A percentile compares a stretch with the other conserved stretches of the same genome.
phyloP scores from a whole-genome alignment of 2,113 vertebrate species.

The Myodes glareolus region DNA sequence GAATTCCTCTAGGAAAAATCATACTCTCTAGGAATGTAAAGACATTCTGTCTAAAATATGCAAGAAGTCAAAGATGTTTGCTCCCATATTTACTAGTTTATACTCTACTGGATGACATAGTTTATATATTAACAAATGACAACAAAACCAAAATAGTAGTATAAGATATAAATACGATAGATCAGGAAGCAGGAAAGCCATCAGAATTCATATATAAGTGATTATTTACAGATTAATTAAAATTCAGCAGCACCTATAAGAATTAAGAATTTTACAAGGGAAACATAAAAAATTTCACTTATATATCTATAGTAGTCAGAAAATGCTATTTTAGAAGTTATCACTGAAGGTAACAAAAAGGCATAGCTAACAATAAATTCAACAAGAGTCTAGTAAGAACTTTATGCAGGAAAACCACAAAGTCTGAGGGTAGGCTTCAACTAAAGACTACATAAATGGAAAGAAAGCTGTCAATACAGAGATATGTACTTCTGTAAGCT shows the following conservation, averaged over 20 bases:
- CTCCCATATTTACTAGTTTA: background rate
- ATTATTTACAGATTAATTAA: constrained; percentile 39
- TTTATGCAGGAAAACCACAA: background rate
- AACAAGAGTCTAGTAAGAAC: background rate
- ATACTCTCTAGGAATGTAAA: constrained; percentile 4
- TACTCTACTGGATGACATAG: background rate
- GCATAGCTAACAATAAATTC: background rate
- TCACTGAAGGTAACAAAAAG: constrained; percentile 27
- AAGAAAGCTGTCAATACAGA: background rate
- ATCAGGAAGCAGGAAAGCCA: background rate
- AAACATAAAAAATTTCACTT: constrained; percentile 20
- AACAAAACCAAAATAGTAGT: background rate
- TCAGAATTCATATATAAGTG: background rate
- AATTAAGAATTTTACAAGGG: background rate
- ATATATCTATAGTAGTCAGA: background rate
- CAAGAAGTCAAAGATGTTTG: constrained; percentile 16
- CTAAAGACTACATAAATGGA: background rate
- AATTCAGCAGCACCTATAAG: background rate
- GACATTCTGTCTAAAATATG: constrained; percentile 42
- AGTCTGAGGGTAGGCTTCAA: background rate
- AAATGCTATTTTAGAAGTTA: constrained; percentile 38
- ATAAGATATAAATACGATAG: background rate
- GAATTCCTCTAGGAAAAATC: constrained; percentile 16
- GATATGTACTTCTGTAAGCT: background rate
- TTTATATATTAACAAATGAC: background rate